Percentiles rank a stretch among this genome's conserved stretches.
These are phyloP conservation scores for Caenorhabditis sp. DNA, from an alignment of 2,888 invertebrate genomes.

Conservation along the genomic window DNA sequence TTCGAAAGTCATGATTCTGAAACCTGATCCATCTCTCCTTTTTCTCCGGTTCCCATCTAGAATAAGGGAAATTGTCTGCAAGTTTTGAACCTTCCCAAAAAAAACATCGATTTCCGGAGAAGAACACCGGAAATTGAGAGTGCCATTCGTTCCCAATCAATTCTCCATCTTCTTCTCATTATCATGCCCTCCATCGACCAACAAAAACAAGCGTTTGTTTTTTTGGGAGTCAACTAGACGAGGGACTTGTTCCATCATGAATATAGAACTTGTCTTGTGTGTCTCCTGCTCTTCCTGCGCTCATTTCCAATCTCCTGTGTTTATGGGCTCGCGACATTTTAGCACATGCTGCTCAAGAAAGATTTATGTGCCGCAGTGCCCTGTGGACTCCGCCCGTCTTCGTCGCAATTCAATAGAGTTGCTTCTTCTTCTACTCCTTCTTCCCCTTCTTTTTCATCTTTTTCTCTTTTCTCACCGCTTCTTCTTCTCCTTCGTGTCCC, in stretches of 20 bases:
- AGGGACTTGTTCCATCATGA: slow-evolving; percentile 43
- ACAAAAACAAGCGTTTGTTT: slow-evolving; percentile 49
- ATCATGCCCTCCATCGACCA: slow-evolving; percentile 57
- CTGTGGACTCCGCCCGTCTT: slow-evolving; percentile 52
- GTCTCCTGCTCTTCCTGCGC: slow-evolving; percentile 14
- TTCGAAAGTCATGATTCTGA: slow-evolving; percentile 40
- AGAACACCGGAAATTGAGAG: slow-evolving; percentile 61
- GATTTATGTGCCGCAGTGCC: slow-evolving; percentile 55
- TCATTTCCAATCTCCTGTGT: slow-evolving; percentile 64
- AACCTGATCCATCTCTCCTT: slow-evolving; percentile 35
- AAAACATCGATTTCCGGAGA: slow-evolving; percentile 47
- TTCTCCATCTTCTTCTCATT: slow-evolving; percentile 37
- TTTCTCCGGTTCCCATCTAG: slow-evolving; percentile 8
- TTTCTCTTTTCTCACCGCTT: slow-evolving; percentile 28
- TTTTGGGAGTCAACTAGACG: slow-evolving; percentile 6
- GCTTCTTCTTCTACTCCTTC: slow-evolving; percentile 51
- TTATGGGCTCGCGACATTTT: slow-evolving; percentile 65
- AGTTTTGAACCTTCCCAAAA: slow-evolving; percentile 9
- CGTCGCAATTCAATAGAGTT: slow-evolving; percentile 63
- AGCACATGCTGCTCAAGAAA: slow-evolving; percentile 65
- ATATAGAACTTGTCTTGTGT: slow-evolving; percentile 39
- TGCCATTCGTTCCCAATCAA: slow-evolving; percentile 23
- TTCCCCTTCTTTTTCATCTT: slow-evolving; percentile 24
- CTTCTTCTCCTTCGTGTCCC: slow-evolving; percentile 25
- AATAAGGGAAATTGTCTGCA: slow-evolving; percentile 5